Evolutionary conservation across 2,797 vertebrate genomes (phyloP), one percentile per base, ranked within the genome.

Genomic region (Trematomus bernacchii): DNA sequence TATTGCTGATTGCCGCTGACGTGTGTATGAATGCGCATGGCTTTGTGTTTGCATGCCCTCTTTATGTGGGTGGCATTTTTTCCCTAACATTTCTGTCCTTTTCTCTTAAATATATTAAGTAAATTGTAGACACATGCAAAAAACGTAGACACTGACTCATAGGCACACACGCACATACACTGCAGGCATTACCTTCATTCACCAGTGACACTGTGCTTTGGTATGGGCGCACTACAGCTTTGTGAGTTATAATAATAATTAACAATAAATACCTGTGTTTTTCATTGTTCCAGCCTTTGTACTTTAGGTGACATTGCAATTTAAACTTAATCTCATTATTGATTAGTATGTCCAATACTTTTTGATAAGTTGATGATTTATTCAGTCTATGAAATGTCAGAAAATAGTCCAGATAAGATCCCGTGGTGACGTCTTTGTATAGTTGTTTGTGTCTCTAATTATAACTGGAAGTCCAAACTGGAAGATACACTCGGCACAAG

Each of bases 1-100:
- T 51, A 37, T 71, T 73, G 77, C 82, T 93, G 92, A 93, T 93
- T 92, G 88, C 67, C 2, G 21, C 27, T 80, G 88, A 88, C 71
- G 48, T 76, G 78, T 62, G 77, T 54, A 53, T 78, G 84, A 73
- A 76, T 60, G 71, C 7, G 59, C 42, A 2, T 16, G 74, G 70
- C 79, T 91, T 85, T 83, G 72, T 80, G 52, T 87, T 55, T 77
- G 85, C 81, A 15, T 81, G 83, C 52, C 55, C 15, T 83, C 50
- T 81, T 84, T 71, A 63, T 68, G 71, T 77, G 85, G 71, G 73
- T 80, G 76, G 78, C 66, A 48, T 72, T 76, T 19, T 60, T 18
- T 48, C n/a, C 11, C 4, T 57, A 43, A 51, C 48, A 21, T 76
- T 54, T 63, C 64, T 58, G 43, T 42, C 64, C 52, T 53, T 72